A percentile compares a stretch with the other conserved stretches of the same genome.
Evolutionary conservation across 2,888 invertebrate genomes (phyloP).

Genomic region (Abscondita cerata): DNA sequence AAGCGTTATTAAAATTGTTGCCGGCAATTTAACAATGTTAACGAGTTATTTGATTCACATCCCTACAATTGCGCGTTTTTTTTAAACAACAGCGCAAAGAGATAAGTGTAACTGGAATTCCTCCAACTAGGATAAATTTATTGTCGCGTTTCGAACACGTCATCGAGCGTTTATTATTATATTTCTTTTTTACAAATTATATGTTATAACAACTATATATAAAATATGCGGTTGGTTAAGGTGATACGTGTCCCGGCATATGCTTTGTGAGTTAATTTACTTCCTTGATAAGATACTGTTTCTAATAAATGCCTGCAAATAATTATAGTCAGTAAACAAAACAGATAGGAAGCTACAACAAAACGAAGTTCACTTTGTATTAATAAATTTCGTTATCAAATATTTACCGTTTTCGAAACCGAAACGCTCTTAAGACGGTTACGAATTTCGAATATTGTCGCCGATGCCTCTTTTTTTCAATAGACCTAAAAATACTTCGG

Average conservation of each 20-base stretch:
- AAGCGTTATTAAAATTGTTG: constrained; percentile 40
- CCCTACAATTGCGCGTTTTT: constrained; percentile 31
- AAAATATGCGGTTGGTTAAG: constrained; percentile 29
- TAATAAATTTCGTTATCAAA: constrained; percentile 23
- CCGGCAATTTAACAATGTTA: constrained; percentile 41
- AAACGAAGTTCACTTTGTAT: constrained; percentile 29
- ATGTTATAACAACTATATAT: constrained; percentile 23
- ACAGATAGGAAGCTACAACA: constrained; percentile 28
- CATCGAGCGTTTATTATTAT: constrained; percentile 15
- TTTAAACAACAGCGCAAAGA: constrained; percentile 33
- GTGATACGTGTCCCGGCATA: constrained; percentile 22
- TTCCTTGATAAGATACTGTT: constrained; percentile 32
- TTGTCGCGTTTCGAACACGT: constrained; percentile 20
- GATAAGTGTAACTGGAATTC: constrained; percentile 28
- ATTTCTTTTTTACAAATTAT: too few species aligned
- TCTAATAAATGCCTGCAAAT: constrained; percentile 30
- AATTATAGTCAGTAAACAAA: constrained; percentile 27
- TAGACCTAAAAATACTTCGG: background rate
- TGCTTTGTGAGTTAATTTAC: constrained; percentile 29
- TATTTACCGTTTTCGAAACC: constrained; percentile 16
- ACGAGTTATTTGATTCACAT: constrained; percentile 38
- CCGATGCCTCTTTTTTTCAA: background rate
- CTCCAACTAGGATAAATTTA: constrained; percentile 33
- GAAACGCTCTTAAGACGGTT: background rate
- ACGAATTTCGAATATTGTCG: background rate